phyloP scores from a whole-genome alignment of 2,888 invertebrate species.

The Autographa pulchrina region DNA sequence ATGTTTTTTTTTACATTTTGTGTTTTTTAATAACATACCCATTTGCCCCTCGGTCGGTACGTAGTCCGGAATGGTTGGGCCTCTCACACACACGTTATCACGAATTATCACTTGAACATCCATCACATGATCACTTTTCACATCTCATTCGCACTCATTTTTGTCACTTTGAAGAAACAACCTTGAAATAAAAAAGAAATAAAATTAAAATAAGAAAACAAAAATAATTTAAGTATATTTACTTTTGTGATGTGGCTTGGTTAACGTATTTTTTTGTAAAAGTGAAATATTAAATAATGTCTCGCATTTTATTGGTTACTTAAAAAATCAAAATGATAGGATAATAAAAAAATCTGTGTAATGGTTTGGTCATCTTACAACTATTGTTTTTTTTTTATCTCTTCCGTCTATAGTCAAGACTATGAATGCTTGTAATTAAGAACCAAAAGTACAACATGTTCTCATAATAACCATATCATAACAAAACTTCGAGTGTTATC shows the following conservation, averaged over 20 bases:
- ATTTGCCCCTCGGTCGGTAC: conserved; percentile 80
- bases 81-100: conserved; percentile 68
- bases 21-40: conserved; percentile 74
- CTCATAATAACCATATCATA: conserved; percentile 33
- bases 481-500: conserved; percentile 32
- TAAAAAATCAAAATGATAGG: too few species aligned
- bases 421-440: conserved; percentile 10
- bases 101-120: conserved; percentile 69
- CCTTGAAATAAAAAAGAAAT: conserved; percentile 71
- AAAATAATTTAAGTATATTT: too few species aligned
- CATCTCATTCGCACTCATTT: conserved; percentile 68
- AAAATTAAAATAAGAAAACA: conserved; percentile 37
- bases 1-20: conserved; percentile 11
- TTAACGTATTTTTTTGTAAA: conserved; percentile 24
- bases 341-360: too few species aligned
- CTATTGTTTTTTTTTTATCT: too few species aligned
- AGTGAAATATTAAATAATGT: too few species aligned
- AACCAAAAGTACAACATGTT: conserved; percentile 19
- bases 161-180: conserved; percentile 56
- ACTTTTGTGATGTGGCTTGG: conserved; percentile 50
- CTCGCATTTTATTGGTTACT: neutral
- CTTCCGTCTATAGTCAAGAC: neutral
- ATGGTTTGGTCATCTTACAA: too few species aligned
- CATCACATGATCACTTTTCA: conserved; percentile 59
- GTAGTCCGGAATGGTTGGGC: conserved; percentile 84